These are phyloP conservation scores for Caradrina kadenii DNA, from an alignment of 2,888 invertebrate genomes.

Conservation along the genomic window DNA sequence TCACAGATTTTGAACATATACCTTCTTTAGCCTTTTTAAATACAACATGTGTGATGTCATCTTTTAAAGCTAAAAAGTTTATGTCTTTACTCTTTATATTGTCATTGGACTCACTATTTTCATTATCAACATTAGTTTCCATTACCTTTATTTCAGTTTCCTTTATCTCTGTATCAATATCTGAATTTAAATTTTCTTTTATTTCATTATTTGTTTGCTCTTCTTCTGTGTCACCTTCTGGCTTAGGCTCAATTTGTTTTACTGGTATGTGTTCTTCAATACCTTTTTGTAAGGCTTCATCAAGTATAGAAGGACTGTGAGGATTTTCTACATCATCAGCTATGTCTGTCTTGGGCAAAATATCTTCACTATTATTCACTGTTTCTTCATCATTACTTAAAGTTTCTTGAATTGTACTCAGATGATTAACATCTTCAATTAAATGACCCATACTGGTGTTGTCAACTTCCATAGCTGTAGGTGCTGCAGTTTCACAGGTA, in stretches of 20 bases:
- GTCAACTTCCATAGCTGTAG: conserved; percentile 79
- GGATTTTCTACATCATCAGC: conserved; percentile 76
- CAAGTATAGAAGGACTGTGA: conserved; percentile 84
- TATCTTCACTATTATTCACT: conserved; percentile 37
- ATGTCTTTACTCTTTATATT: conserved; percentile 57
- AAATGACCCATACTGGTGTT: conserved; percentile 72
- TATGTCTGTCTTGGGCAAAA: conserved; percentile 56
- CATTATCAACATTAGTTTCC: conserved; percentile 57
- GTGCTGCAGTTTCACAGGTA: conserved; percentile 62
- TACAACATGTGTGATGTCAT: conserved; percentile 79
- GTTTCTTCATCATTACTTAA: conserved; percentile 52
- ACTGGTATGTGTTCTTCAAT: conserved; percentile 79
- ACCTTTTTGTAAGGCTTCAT: conserved; percentile 81
- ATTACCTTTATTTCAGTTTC: conserved; percentile 50
- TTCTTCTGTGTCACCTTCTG: conserved; percentile 17
- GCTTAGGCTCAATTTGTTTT: conserved; percentile 36
- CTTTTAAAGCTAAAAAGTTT: conserved; percentile 58
- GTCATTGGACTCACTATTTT: conserved; percentile 57
- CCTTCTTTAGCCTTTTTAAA: conserved; percentile 82
- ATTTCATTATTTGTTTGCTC: conserved; percentile 19
- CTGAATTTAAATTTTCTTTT: conserved; percentile 34
- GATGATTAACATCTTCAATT: conserved; percentile 74
- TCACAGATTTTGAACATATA: conserved; percentile 81
- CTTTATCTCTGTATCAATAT: conserved; percentile 36
- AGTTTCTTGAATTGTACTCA: conserved; percentile 65